Conservation (phyloP, 2,888 invertebrate species). For the Aelia acuminata region DNA sequence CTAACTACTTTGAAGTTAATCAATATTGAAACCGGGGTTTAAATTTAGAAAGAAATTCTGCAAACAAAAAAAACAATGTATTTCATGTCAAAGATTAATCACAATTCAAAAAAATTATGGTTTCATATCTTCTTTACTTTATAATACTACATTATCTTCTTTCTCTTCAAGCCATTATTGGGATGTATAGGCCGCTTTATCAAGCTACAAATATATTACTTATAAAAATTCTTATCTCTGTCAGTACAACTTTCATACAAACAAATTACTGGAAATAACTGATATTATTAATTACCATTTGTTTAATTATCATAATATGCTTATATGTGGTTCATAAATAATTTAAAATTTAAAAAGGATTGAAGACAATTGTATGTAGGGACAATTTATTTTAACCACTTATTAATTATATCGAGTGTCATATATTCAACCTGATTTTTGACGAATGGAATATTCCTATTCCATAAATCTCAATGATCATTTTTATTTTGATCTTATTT, state of each 20-base stretch:
- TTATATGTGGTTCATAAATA: background rate
- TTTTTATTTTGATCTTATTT: background rate
- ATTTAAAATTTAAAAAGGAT: background rate
- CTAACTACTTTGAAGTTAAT: background rate
- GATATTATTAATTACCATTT: background rate
- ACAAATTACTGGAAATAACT: background rate
- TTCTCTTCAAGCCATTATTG: no score
- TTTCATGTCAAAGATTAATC: background rate
- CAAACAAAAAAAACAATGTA: background rate
- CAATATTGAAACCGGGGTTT: background rate
- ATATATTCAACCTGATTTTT: background rate
- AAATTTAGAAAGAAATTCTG: background rate
- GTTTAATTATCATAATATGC: background rate
- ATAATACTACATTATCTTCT: no score
- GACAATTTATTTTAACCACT: background rate
- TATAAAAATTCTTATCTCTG: background rate
- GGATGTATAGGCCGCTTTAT: no score
- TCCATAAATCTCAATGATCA: background rate
- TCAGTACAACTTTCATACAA: background rate
- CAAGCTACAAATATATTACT: background rate
- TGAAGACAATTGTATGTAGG: background rate
- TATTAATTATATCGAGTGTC: no score
- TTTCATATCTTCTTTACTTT: no score
- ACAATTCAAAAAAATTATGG: background rate
- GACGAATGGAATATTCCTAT: background rate